Evolutionary conservation across 2,113 vertebrate species (phyloP).

Genomic region (Dipodomys spectabilis): DNA sequence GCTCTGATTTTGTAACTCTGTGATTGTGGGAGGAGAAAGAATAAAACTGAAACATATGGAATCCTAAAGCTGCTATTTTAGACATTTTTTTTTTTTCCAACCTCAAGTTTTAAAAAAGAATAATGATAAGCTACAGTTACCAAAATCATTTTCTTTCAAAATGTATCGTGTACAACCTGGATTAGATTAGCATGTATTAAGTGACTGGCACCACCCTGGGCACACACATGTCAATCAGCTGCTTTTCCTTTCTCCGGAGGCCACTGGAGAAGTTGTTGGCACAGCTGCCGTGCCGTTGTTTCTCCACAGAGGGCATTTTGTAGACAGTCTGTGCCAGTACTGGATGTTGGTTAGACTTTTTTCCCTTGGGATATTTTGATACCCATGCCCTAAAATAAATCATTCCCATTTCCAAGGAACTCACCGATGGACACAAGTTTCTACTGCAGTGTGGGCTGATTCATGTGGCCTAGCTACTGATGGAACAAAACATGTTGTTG

Average conservation of each 20-base stretch:
- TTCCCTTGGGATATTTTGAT: constrained; percentile 27
- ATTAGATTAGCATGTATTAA: neutral
- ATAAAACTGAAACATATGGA: constrained; percentile 86
- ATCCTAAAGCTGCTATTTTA: constrained; percentile 68
- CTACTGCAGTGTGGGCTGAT: neutral
- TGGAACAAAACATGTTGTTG: constrained; percentile 7
- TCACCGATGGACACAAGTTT: neutral
- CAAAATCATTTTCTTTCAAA: neutral
- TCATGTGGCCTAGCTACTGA: neutral
- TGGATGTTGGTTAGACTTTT: neutral
- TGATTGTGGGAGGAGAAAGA: constrained; percentile 60
- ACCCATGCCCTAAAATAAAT: constrained; percentile 42
- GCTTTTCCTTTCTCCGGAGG: neutral
- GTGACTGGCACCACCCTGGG: neutral
- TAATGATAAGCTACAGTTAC: neutral
- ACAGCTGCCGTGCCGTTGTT: constrained; percentile 23
- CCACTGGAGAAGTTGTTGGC: neutral
- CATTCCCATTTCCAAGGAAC: neutral
- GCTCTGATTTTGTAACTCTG: constrained; percentile 6
- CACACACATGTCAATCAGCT: neutral
- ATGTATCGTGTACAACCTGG: neutral
- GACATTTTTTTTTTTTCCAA: constrained; percentile 74
- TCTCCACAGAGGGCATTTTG: neutral
- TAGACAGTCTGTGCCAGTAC: neutral
- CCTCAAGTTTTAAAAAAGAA: constrained; percentile 47